These are phyloP conservation scores for Rousettus leschenaultii DNA, from an alignment of 2,113 vertebrate species.

Conservation along the genomic window DNA sequence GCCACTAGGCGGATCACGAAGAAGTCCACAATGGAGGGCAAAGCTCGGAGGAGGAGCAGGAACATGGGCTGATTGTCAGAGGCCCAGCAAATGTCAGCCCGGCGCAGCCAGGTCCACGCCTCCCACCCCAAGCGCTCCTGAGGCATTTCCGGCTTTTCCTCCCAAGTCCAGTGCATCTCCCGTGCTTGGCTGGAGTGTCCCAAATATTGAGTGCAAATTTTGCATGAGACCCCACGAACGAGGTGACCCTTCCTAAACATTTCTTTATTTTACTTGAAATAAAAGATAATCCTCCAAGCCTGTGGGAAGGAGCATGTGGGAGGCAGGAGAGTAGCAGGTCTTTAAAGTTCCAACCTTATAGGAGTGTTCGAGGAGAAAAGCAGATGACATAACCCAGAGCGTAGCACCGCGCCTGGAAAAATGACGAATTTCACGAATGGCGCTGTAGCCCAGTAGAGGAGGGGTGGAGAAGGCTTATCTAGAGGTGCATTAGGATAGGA, in stretches of 20 bases:
- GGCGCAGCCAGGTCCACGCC: fast-evolving
- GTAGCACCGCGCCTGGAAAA: fast-evolving
- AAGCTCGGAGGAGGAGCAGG: neutral
- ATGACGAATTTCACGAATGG: neutral
- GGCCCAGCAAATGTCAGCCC: fast-evolving
- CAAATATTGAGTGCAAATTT: neutral
- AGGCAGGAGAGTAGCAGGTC: fast-evolving
- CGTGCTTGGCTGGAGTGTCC: neutral
- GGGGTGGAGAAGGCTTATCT: neutral
- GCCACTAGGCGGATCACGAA: neutral
- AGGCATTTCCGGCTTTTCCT: neutral
- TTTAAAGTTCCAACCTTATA: neutral
- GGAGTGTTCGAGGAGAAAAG: neutral
- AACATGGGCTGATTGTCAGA: neutral
- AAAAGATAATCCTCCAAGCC: neutral
- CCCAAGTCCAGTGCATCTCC: neutral
- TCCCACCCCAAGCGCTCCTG: fast-evolving
- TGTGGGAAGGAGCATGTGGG: neutral
- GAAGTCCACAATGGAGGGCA: neutral
- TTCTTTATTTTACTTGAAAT: neutral
- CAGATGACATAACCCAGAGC: neutral
- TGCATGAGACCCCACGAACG: neutral
- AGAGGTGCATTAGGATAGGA: neutral
- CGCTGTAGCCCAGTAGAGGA: fast-evolving
- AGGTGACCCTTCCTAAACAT: neutral